Evolutionary conservation across 92 coral and sea anemone genomes (phyloP).

Genomic region (Umimayanthus kanabou): DNA sequence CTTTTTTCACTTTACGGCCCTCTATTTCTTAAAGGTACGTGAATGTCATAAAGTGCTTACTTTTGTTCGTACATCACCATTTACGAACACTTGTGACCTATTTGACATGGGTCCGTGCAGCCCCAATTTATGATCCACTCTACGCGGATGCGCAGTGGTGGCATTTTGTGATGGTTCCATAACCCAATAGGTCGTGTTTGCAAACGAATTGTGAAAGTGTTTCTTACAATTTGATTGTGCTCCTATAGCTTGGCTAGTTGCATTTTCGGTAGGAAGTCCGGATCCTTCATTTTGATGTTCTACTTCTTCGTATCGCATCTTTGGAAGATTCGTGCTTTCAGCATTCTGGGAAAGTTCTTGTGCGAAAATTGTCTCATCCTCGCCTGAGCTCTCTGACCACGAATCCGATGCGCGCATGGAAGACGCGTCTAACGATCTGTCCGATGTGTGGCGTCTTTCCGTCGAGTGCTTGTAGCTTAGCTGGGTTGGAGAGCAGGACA

Average conservation of each 20-base stretch:
- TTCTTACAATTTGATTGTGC: slow-evolving; percentile 21
- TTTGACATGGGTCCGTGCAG: neutral
- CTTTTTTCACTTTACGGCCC: neutral
- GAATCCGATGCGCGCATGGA: slow-evolving; percentile 73
- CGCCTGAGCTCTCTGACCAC: slow-evolving; percentile 80
- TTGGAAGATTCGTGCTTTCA: neutral
- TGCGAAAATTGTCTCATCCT: slow-evolving; percentile 32
- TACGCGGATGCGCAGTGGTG: neutral
- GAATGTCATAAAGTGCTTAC: slow-evolving; percentile 22
- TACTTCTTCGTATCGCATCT: neutral
- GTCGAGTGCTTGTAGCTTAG: slow-evolving; percentile 4
- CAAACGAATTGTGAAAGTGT: slow-evolving; percentile 54
- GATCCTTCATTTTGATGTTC: neutral
- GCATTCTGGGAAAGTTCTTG: slow-evolving; percentile 17
- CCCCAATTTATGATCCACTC: neutral
- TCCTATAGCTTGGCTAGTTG: neutral
- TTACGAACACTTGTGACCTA: slow-evolving; percentile 11
- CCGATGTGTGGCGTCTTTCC: slow-evolving; percentile 52
- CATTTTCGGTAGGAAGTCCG: neutral
- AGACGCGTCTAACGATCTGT: slow-evolving; percentile 65
- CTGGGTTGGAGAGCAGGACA: slow-evolving; percentile 41
- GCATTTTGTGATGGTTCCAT: slow-evolving; percentile 44
- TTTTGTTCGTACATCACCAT: slow-evolving; percentile 32
- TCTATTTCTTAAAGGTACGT: neutral
- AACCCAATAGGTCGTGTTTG: slow-evolving; percentile 78